Conservation (phyloP, 2,888 invertebrate genomes). For the Leptopilina drosophilae region DNA sequence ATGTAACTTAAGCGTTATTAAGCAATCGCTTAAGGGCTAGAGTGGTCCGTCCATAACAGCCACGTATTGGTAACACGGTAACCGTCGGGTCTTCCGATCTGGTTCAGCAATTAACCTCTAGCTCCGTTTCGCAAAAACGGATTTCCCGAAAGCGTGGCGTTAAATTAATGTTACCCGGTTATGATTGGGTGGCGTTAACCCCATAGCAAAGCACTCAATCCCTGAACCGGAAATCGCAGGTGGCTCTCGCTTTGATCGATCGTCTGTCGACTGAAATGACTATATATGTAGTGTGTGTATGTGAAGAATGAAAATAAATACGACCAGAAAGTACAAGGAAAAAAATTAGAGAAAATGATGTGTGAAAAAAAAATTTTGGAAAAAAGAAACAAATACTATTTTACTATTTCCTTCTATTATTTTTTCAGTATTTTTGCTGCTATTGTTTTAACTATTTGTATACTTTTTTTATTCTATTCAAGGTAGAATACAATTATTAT, state of each 20-base stretch:
- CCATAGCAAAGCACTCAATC: constrained; percentile 53
- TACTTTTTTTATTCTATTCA: no score
- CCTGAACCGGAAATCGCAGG: constrained; percentile 65
- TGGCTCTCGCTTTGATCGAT: constrained; percentile 65
- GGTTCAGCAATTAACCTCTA: constrained; percentile 66
- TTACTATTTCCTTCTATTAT: no score
- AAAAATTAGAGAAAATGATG: no score
- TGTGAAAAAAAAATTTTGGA: no score
- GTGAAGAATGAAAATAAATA: neutral
- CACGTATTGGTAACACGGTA: neutral
- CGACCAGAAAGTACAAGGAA: neutral
- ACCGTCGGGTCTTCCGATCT: constrained; percentile 48
- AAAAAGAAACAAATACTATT: no score
- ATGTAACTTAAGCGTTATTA: neutral
- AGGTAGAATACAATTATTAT: no score
- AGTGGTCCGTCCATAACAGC: neutral
- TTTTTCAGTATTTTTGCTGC: no score
- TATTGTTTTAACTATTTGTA: no score
- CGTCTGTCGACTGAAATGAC: constrained; percentile 53
- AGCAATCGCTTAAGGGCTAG: neutral
- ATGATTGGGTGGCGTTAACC: constrained; percentile 66
- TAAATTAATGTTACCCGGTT: constrained; percentile 72
- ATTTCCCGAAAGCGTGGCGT: constrained; percentile 72
- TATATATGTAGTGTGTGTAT: no score
- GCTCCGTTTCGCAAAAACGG: constrained; percentile 68